Evolutionary conservation across 2,797 vertebrate genomes (phyloP).

Genomic region (Acanthornis magna): DNA sequence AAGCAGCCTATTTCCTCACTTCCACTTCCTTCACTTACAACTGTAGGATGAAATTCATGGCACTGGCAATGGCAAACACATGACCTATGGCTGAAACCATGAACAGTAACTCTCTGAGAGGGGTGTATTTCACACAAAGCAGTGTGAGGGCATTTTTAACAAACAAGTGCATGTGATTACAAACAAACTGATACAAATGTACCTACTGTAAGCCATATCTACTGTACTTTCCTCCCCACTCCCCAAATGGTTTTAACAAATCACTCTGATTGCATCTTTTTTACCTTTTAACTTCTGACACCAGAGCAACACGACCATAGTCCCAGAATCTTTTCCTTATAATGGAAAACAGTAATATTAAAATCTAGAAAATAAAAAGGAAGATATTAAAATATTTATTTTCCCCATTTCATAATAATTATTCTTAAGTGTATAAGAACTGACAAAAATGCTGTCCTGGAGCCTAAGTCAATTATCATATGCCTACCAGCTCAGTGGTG

Average conservation of each 20-base stretch:
- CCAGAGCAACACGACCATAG: conserved; percentile 89
- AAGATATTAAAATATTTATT: background rate
- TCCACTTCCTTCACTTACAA: background rate
- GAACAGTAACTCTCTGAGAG: background rate
- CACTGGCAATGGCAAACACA: background rate
- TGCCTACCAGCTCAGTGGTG: background rate
- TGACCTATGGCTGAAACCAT: background rate
- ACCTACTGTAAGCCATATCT: background rate
- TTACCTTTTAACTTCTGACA: conserved; percentile 84
- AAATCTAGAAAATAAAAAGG: conserved; percentile 70
- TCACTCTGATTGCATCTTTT: background rate
- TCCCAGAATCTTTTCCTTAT: conserved; percentile 94
- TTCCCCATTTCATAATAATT: background rate
- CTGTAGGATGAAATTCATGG: background rate
- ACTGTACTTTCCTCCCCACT: background rate
- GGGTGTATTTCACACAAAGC: background rate
- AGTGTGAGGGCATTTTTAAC: background rate
- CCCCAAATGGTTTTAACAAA: background rate
- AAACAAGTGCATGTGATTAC: background rate
- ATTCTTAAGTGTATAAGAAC: background rate
- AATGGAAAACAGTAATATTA: conserved; percentile 84
- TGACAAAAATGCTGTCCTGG: background rate
- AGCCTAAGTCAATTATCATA: background rate
- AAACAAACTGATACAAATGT: background rate
- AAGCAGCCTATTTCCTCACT: background rate